phyloP scores from a whole-genome alignment of 2,888 invertebrate species.

The Osmoderma eremita region DNA sequence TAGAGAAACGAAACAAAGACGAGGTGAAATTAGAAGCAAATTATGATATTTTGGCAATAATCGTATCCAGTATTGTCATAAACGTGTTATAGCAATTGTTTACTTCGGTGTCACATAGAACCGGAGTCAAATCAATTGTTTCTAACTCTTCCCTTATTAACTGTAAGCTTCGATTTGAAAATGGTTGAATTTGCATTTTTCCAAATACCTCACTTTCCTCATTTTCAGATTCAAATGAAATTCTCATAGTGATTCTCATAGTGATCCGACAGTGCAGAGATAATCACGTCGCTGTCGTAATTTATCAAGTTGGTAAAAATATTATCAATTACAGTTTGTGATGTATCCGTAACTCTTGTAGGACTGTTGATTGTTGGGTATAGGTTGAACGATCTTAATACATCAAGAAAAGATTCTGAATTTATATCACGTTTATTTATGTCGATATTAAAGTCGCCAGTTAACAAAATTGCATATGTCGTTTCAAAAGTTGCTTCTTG shows the following conservation, averaged over 20 bases:
- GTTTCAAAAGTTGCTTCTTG: background rate
- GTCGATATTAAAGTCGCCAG: slow-evolving; percentile 8
- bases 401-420: background rate
- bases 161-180: background rate
- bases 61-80: too few species aligned
- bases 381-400: background rate
- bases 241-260: too few species aligned
- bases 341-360: slow-evolving; percentile 9
- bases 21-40: too few species aligned
- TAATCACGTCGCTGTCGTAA: background rate
- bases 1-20: too few species aligned
- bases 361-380: slow-evolving; percentile 4
- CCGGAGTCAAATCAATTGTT: background rate
- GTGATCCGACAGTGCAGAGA: background rate
- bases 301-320: background rate
- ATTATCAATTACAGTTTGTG: slow-evolving; percentile 1
- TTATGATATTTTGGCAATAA: too few species aligned
- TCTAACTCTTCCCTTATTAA: background rate
- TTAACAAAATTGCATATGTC: background rate
- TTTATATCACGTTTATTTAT: background rate
- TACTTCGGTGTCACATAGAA: background rate
- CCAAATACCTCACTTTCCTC: background rate
- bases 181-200: background rate
- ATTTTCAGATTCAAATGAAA: background rate
- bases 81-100: background rate